Conservation (phyloP, 1,140 invertebrate species). For the Diuraphis noxia region DNA sequence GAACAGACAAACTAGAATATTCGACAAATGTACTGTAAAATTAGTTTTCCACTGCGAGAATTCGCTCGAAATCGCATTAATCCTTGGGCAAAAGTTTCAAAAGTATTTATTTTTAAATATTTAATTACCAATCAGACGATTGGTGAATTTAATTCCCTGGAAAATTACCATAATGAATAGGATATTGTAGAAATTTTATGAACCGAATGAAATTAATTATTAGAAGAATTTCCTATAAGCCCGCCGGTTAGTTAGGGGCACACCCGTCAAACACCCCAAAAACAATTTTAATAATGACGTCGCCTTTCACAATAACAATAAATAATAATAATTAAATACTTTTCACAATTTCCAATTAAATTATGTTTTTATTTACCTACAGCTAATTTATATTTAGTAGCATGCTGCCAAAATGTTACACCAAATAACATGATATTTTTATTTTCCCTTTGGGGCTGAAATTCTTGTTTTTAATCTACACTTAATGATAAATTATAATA, state of each 20-base stretch:
- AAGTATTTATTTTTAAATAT: conserved; percentile 32
- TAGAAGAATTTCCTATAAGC: neutral
- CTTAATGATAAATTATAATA: neutral
- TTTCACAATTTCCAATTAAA: conserved; percentile 17
- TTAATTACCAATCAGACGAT: conserved; percentile 42
- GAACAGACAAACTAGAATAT: neutral
- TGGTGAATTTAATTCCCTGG: conserved; percentile 39
- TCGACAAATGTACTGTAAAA: conserved; percentile 47
- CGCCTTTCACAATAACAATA: neutral
- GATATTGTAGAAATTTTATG: conserved; percentile 45
- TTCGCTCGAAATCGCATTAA: conserved; percentile 2
- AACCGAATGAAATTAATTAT: conserved; percentile 44
- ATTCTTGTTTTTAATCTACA: neutral
- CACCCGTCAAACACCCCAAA: conserved; percentile 31
- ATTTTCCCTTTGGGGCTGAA: neutral
- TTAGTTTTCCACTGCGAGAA: conserved; percentile 18
- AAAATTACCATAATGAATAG: conserved; percentile 46
- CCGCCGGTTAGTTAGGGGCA: neutral
- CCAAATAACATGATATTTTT: neutral
- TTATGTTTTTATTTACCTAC: neutral
- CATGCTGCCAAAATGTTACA: neutral
- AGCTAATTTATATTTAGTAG: neutral
- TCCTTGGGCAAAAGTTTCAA: neutral
- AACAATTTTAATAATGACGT: conserved; percentile 33
- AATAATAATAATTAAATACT: neutral